Base-by-base conservation (phyloP, 2,113 vertebrate genomes). In the Alethe diademata region DNA sequence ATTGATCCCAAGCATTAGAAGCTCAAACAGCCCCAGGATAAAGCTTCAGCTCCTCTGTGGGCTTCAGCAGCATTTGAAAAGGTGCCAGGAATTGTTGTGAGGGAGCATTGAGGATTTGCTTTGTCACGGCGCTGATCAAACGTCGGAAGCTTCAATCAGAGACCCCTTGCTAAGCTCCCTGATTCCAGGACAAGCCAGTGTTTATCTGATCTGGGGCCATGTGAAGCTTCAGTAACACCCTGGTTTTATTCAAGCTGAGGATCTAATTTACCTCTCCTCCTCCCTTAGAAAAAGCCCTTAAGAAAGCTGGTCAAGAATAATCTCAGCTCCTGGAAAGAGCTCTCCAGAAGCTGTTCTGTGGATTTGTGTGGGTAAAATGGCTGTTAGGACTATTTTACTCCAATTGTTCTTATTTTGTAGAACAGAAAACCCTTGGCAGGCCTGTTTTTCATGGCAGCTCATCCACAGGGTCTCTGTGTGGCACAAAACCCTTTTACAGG, bases 61-160 rank as follows among this genome's bases (percentile, higher is more conserved):
- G 75, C 50, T 48, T 47, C 40, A 26, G 62, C 14, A 19, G 87
- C 19, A 0, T 43, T 82, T 85, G 45, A 64, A 51, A 62, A 88
- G 47, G 75, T 67, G 83, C 76, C 83, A 78, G 72, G 23, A 50
- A 50, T 80, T 19, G 74, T 38, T 78, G 64, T 2, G 9, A 92
- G 78, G 11, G 50, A 88, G 50, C 36, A 0, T 29, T 26, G 35
- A 28, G 36, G 83, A 64, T 66, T 71, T 81, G 79, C 92, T 91
- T 91, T 91, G 88, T 92, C 86, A 51, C 2, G 0, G 47, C 0
- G 0, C 40, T 54, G 88, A 65, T 92, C 61, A 60, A 48, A 50
- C 28, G 0, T 31, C 0, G 0, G 4, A 40, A n/a, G 82, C 66
- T 85, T 78, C 80, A 9, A 10, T 50, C 1, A 1, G 26, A 62